Base-by-base conservation (phyloP, 2,888 invertebrate species). In the Pycnomerus fuliginosus region DNA sequence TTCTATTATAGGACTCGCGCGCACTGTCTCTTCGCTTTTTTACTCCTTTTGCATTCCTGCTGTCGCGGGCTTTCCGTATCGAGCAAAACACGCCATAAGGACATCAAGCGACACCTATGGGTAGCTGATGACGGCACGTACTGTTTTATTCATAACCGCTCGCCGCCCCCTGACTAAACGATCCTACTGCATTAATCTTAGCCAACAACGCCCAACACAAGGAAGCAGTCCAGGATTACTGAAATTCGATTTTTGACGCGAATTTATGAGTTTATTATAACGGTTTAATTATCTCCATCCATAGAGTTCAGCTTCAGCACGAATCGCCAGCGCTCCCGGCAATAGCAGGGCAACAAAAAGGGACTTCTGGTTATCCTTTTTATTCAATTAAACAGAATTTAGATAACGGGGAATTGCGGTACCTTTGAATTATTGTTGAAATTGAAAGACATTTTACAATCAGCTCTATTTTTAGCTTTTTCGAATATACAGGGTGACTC, bases 1-100 rank as follows among this genome's bases (percentile, higher is more conserved):
- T 68, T 65, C 65, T 66, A 64, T 67, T 67, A 67, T 63, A 55
- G 57, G 53, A 52, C 50, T 34, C 49, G 54, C 47, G 47, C 43
- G 52, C 56, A 51, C 55, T 57, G 52, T 58, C 58, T 56, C 50
- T 46, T 50, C 15, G 23, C 33, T 44, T 39, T 55, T 50, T 53
- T 54, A 51, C 51, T 53, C 31, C 35, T 43, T 47, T 47, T 43
- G 37, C 43, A 38, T 42, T 42, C 42, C 33, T 43, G 20, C 20
- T 37, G 41, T 31, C 25, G 40, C 35, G 45, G 27, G n/a, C 13
- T 13, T 32, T n/a, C 10, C 12, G 20, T 17, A 10, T 23, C 23
- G 20, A 1, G 7, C 10, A 33, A 13, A 22, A 22, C 7, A 2
- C 3, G 16, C 3, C 20, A 8, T 20, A 20, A 5, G 20, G 8